phyloP scores from a whole-genome alignment of 1,140 invertebrate species.

The Saccostrea echinata region DNA sequence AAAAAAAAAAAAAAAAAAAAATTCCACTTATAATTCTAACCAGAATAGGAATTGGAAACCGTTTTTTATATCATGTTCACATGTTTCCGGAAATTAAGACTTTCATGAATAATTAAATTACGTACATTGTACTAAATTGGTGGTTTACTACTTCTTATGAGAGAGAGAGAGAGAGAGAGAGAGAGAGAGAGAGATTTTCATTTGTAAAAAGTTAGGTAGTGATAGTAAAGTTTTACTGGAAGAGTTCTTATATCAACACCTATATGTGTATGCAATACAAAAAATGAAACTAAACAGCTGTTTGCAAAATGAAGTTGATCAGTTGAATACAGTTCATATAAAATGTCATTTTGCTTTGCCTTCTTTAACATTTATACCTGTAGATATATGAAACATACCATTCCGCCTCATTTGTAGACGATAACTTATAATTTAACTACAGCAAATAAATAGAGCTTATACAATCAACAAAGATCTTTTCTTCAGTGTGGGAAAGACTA shows the following conservation, averaged over 20 bases:
- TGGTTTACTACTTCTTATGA: not conserved
- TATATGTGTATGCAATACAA: not conserved
- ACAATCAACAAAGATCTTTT: slow-evolving; percentile 23
- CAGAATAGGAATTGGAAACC: too few species aligned
- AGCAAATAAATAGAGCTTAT: not conserved
- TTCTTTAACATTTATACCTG: not conserved
- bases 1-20: too few species aligned
- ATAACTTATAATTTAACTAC: slow-evolving; percentile 34
- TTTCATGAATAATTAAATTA: too few species aligned
- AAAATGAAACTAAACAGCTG: not conserved
- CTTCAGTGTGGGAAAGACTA: not conserved
- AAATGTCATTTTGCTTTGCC: not conserved
- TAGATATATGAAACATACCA: not conserved
- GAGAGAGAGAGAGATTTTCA: not conserved
- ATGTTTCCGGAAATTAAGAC: too few species aligned
- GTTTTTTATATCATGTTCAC: too few species aligned
- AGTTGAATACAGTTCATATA: not conserved
- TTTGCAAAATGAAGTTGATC: not conserved
- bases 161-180: slow-evolving; percentile 3
- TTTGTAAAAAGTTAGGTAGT: too few species aligned
- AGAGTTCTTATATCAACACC: too few species aligned
- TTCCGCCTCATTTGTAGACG: not conserved
- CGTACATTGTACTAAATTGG: too few species aligned
- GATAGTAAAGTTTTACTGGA: too few species aligned
- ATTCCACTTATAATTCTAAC: too few species aligned